phyloP scores from a whole-genome alignment of 2,113 vertebrate genomes.

The Amphiprion percula region DNA sequence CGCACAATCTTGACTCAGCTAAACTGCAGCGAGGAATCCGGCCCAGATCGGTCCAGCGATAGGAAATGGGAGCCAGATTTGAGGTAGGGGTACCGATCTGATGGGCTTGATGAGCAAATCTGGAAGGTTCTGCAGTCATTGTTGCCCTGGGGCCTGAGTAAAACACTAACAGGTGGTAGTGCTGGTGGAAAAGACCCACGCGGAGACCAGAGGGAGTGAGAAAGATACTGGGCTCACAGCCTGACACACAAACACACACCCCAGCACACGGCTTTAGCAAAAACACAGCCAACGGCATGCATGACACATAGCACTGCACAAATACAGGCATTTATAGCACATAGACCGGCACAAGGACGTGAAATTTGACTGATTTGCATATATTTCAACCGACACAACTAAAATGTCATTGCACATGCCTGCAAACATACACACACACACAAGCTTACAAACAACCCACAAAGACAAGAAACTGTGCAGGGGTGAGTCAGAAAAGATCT shows the following conservation, averaged over 20 bases:
- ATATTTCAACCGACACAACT: not conserved
- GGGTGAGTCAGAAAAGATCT: slow-evolving; percentile 62
- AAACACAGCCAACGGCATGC: slow-evolving; percentile 61
- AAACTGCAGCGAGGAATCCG: slow-evolving; percentile 53
- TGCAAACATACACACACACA: not conserved
- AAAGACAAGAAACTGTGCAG: not conserved
- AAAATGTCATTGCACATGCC: not conserved
- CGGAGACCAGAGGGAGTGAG: slow-evolving; percentile 79
- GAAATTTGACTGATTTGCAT: not conserved
- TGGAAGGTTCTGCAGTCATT: slow-evolving; percentile 76
- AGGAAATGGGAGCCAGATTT: slow-evolving; percentile 79
- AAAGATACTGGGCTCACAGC: slow-evolving; percentile 74
- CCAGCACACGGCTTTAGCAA: slow-evolving; percentile 29
- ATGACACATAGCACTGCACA: slow-evolving; percentile 52
- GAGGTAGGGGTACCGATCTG: slow-evolving; percentile 66
- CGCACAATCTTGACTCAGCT: slow-evolving; percentile 69
- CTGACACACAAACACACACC: slow-evolving; percentile 63
- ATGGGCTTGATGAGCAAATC: slow-evolving; percentile 79
- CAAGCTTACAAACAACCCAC: not conserved
- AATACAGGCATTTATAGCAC: slow-evolving; percentile 1
- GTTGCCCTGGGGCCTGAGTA: slow-evolving; percentile 77
- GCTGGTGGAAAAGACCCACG: slow-evolving; percentile 80
- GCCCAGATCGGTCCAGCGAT: slow-evolving; percentile 58
- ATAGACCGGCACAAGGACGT: not conserved
- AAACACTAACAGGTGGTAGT: slow-evolving; percentile 82